Percentiles rank a stretch among this genome's conserved stretches.
Evolutionary conservation across 2,113 vertebrate genomes (phyloP).

Genomic region (Formicarius rufipectus): DNA sequence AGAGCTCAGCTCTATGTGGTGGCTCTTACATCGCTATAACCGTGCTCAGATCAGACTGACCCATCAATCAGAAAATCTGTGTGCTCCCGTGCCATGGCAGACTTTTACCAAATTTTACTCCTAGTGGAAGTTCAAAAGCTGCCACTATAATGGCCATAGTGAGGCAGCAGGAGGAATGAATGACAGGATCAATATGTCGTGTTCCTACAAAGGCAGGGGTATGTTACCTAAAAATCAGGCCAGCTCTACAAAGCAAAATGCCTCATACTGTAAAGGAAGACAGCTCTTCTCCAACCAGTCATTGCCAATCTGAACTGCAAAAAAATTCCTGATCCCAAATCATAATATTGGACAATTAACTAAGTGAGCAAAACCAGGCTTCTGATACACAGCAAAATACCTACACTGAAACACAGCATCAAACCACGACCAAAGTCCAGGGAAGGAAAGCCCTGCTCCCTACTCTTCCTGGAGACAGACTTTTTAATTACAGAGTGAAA

Average conservation of each 20-base stretch:
- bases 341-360: background rate
- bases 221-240: background rate
- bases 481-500: background rate
- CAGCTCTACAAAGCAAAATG: background rate
- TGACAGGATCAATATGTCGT: background rate
- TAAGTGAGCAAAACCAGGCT: background rate
- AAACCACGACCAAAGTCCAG: background rate
- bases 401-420: background rate
- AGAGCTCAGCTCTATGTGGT: background rate
- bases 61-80: accelerated
- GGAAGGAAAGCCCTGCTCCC: background rate
- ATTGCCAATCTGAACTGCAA: background rate
- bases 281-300: background rate
- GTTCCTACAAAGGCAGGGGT: background rate
- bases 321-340: background rate
- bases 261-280: background rate
- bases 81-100: background rate
- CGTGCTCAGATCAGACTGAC: background rate
- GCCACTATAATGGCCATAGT: background rate
- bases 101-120: background rate
- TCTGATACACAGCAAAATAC: background rate
- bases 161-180: background rate
- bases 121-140: background rate
- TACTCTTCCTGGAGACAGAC: background rate
- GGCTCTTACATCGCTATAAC: background rate